Evolutionary conservation across 2,888 invertebrate genomes (phyloP).

Genomic region (Temnothorax rugatulus): DNA sequence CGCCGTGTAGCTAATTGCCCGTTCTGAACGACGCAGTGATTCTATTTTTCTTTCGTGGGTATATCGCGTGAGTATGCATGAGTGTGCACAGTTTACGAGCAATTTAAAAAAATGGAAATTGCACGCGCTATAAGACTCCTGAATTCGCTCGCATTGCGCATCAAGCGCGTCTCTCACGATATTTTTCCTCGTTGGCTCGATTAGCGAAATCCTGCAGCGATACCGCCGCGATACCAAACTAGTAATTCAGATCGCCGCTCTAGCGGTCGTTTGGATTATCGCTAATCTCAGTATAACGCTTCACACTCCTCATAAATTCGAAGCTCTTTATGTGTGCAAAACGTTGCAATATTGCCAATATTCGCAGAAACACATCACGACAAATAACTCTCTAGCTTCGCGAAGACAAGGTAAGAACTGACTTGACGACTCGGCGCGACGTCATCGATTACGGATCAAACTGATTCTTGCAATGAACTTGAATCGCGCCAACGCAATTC

Average conservation of each 20-base stretch:
- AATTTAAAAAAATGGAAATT: conserved; percentile 25
- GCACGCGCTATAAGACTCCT: background rate
- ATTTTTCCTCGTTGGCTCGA: background rate
- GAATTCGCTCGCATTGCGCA: background rate
- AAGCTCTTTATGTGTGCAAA: background rate
- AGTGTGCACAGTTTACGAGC: conserved; percentile 21
- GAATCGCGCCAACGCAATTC: background rate
- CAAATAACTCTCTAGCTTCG: background rate
- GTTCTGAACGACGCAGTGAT: conserved; percentile 16
- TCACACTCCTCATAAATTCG: background rate
- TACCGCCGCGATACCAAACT: background rate
- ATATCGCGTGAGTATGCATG: background rate
- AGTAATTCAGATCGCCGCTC: conserved; percentile 10
- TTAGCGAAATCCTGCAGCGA: conserved; percentile 18
- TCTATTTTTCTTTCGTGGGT: background rate
- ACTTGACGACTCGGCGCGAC: conserved; percentile 2
- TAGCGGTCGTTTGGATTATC: conserved; percentile 15
- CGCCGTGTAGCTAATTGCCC: conserved; percentile 36
- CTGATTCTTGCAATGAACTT: conserved; percentile 27
- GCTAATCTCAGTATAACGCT: background rate
- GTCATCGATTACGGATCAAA: conserved; percentile 24
- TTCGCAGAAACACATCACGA: background rate
- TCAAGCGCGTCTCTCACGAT: background rate
- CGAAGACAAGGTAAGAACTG: background rate
- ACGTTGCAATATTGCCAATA: background rate